Evolutionary conservation across 37 sponge, comb jelly and placozoan species (phyloP).

Genomic region (Eunapius fragilis): DNA sequence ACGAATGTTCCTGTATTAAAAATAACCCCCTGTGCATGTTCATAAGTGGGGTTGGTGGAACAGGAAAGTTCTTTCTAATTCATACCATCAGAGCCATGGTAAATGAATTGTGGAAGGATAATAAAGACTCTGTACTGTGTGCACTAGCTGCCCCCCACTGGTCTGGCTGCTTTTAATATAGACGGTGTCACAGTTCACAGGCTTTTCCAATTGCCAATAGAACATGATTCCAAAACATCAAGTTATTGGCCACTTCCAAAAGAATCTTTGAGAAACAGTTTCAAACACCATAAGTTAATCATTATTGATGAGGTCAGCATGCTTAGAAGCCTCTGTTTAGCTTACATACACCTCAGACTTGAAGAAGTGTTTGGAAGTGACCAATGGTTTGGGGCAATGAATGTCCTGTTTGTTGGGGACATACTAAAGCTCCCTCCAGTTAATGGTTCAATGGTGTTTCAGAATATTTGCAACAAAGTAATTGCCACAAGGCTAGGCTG

Average conservation of each 20-base stretch:
- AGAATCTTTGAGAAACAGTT: slow-evolving; percentile 20
- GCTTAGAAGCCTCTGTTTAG: slow-evolving; percentile 48
- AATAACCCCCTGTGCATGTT: slow-evolving; percentile 18
- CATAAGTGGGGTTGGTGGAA: slow-evolving; percentile 54
- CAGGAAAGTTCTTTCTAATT: slow-evolving; percentile 66
- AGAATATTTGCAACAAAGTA: slow-evolving; percentile 53
- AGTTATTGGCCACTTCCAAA: slow-evolving; percentile 57
- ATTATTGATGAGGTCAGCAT: slow-evolving; percentile 78
- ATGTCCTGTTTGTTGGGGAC: slow-evolving; percentile 58
- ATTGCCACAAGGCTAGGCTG: slow-evolving; percentile 10
- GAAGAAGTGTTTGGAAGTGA: slow-evolving; percentile 66
- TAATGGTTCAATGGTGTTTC: slow-evolving; percentile 31
- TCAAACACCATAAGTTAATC: slow-evolving; percentile 36
- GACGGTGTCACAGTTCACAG: slow-evolving; percentile 47
- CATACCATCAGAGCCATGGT: background rate
- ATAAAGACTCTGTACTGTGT: no score
- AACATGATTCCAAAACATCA: slow-evolving; percentile 52
- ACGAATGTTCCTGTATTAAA: background rate
- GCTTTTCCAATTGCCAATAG: slow-evolving; percentile 45
- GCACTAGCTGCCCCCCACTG: slow-evolving; percentile 33
- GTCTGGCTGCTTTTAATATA: slow-evolving; percentile 45
- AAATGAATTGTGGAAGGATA: background rate
- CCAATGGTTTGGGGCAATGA: slow-evolving; percentile 29
- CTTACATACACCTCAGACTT: slow-evolving; percentile 56
- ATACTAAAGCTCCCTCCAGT: slow-evolving; percentile 64